Conservation (phyloP, 2,888 invertebrate species). For the Polietes domitor region DNA sequence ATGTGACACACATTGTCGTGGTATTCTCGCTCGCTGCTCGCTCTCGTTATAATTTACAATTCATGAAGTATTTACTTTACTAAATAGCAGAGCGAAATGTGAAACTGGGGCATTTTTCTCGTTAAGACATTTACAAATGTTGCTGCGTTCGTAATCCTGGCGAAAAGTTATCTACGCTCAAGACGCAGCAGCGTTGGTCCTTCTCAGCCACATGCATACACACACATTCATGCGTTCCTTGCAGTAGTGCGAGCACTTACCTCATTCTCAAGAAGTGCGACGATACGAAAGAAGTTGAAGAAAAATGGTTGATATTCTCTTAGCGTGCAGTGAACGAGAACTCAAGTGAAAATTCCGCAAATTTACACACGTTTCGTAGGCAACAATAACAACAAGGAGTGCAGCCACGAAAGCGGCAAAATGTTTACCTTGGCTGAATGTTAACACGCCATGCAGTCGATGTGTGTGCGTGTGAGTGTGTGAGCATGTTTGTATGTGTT, state of each 20-base stretch:
- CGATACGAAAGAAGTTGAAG: constrained; percentile 20
- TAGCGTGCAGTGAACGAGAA: not conserved
- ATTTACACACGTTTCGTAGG: constrained; percentile 16
- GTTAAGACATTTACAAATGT: constrained; percentile 38
- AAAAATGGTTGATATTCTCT: constrained; percentile 24
- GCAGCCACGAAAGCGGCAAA: not conserved
- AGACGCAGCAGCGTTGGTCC: not conserved
- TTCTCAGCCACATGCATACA: not conserved
- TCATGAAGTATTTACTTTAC: constrained; percentile 44
- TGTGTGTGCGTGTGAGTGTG: not conserved
- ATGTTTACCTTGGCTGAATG: not conserved
- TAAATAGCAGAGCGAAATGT: constrained; percentile 28
- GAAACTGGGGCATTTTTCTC: constrained; percentile 39
- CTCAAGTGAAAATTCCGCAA: constrained; percentile 18
- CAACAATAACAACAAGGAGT: not conserved
- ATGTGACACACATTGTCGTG: constrained; percentile 30
- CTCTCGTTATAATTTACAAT: constrained; percentile 36
- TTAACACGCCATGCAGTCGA: not conserved
- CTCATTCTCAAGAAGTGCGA: constrained; percentile 20
- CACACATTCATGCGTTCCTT: not conserved
- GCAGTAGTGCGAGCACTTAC: constrained; percentile 4
- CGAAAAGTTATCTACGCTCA: constrained; percentile 4
- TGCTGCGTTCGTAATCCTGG: constrained; percentile 3
- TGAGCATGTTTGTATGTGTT: not conserved
- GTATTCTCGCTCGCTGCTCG: constrained; percentile 2